These are phyloP conservation scores for Charaxes varanes DNA, from an alignment of 1,140 invertebrate genomes.

Conservation along the genomic window DNA sequence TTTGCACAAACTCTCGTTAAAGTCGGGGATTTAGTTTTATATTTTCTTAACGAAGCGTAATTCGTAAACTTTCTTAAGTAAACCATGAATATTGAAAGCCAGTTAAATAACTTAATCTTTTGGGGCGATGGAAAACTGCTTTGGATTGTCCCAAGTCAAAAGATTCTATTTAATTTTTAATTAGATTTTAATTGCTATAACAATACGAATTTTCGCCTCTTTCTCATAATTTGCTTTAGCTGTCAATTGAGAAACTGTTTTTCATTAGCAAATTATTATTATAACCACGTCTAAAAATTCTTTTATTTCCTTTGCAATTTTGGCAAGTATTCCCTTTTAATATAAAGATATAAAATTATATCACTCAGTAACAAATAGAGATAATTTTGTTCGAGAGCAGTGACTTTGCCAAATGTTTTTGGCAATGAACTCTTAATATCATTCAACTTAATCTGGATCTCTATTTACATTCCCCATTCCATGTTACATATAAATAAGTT, in stretches of 20 bases:
- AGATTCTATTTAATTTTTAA: background rate
- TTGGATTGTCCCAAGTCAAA: background rate
- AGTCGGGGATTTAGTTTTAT: slow-evolving; percentile 5
- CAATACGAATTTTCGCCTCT: too few relatives aligned
- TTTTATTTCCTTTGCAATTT: too few relatives aligned
- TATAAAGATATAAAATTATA: too few relatives aligned
- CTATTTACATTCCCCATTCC: slow-evolving; percentile 3
- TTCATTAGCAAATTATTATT: too few relatives aligned
- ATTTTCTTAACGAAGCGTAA: slow-evolving; percentile 15
- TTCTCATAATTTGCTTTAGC: too few relatives aligned
- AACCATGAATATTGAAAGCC: slow-evolving; percentile 21
- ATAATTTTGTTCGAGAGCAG: too few relatives aligned
- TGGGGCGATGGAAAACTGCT: slow-evolving; percentile 1
- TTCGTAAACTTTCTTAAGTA: slow-evolving; percentile 14
- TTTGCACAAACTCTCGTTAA: slow-evolving; percentile 6
- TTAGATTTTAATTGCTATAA: background rate
- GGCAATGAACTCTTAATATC: slow-evolving; percentile 1
- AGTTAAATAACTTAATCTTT: slow-evolving; percentile 19
- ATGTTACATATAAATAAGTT: slow-evolving; percentile 2
- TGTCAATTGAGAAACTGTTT: too few relatives aligned
- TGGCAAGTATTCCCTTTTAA: background rate
- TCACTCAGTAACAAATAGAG: too few relatives aligned
- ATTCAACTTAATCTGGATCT: slow-evolving; percentile 2
- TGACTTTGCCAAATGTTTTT: too few relatives aligned
- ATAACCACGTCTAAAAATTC: too few relatives aligned